Percentiles rank a stretch among this genome's conserved stretches.
Evolutionary conservation across 2,888 invertebrate species (phyloP).

Genomic region (Drosophila quinaria): DNA sequence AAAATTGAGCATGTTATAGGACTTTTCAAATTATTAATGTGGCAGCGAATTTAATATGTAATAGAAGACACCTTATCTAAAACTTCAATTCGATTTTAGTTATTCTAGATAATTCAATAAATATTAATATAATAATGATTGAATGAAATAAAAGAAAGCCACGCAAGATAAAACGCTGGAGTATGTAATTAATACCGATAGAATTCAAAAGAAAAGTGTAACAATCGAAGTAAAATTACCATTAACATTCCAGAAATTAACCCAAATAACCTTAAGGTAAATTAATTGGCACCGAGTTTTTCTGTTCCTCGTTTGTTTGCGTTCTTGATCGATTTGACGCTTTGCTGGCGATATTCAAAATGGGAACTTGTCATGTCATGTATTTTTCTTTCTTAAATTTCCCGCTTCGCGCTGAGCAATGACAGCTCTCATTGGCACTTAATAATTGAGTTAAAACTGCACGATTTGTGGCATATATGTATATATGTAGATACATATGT

Average conservation of each 20-base stretch:
- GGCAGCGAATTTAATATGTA: not conserved
- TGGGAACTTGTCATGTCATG: not conserved
- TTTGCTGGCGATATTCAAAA: not conserved
- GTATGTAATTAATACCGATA: no score
- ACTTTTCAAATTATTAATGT: not conserved
- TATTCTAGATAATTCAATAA: not conserved
- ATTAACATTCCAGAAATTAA: no score
- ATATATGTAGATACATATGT: no score
- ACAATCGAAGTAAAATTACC: not conserved
- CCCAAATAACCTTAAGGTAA: no score
- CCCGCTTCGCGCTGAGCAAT: not conserved
- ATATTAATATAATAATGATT: not conserved
- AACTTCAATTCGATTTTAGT: not conserved
- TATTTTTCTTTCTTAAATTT: not conserved
- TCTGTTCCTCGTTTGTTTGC: not conserved
- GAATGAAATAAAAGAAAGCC: no score
- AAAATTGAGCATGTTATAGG: not conserved
- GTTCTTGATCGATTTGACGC: not conserved
- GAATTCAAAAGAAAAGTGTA: no score
- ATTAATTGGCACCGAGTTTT: no score
- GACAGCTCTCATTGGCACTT: conserved; percentile 2
- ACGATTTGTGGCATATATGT: conserved; percentile 18
- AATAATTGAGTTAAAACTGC: conserved; percentile 13
- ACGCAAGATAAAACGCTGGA: no score
- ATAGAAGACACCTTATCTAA: not conserved